Conservation (phyloP, 2,797 vertebrate genomes). For the Carcharodon carcharias region DNA sequence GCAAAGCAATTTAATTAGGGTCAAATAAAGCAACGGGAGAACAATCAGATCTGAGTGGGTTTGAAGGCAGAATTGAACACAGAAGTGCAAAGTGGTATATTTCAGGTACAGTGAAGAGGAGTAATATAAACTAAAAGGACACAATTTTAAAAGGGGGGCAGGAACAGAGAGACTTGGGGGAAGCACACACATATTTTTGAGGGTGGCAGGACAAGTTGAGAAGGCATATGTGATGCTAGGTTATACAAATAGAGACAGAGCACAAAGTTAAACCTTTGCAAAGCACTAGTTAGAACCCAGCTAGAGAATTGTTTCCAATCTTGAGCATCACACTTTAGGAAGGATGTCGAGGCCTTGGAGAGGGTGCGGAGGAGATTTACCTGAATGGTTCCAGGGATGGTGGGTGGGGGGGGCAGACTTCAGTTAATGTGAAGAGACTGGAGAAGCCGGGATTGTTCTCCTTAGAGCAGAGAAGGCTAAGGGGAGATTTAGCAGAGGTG, state of each 20-base stretch:
- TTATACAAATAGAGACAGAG: neutral
- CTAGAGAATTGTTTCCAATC: neutral
- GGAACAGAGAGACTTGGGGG: neutral
- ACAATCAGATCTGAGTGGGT: neutral
- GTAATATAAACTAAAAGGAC: neutral
- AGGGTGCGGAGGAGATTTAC: neutral
- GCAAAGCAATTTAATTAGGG: neutral
- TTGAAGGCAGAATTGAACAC: neutral
- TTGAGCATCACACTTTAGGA: neutral
- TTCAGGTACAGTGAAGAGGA: neutral
- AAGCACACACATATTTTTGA: neutral
- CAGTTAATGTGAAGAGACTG: neutral
- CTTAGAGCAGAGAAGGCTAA: neutral
- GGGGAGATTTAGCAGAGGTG: neutral
- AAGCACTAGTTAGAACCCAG: neutral
- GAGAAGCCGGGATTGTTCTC: neutral
- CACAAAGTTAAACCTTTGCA: neutral
- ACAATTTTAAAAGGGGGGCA: neutral
- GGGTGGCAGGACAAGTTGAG: neutral
- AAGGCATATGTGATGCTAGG: neutral
- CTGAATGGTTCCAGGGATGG: neutral
- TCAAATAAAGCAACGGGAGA: neutral
- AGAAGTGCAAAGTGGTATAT: neutral
- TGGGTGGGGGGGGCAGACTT: neutral
- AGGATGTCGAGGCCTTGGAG: neutral